These are phyloP conservation scores for Remorina albescens DNA, from an alignment of 2,797 vertebrate genomes.

Conservation along the genomic window DNA sequence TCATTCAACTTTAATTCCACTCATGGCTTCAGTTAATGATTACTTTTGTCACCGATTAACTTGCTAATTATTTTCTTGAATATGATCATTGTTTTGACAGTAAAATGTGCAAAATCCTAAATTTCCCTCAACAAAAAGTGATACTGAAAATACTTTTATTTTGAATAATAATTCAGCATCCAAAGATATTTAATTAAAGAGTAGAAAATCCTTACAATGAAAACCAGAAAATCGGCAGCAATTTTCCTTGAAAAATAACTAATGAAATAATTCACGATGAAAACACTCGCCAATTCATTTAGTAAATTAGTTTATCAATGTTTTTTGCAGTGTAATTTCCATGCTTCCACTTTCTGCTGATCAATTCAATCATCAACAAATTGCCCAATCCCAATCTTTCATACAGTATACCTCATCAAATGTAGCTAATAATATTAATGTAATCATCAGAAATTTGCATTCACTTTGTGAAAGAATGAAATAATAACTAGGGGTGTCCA, in stretches of 20 bases:
- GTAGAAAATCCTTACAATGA: too few species aligned
- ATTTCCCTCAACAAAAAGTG: neutral
- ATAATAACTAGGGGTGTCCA: too few species aligned
- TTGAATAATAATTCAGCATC: neutral
- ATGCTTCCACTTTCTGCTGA: neutral
- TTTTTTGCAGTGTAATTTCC: too few species aligned
- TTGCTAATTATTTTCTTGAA: neutral
- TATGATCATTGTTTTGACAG: neutral
- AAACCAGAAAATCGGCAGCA: too few species aligned
- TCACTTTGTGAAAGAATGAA: too few species aligned
- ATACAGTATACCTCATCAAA: too few species aligned
- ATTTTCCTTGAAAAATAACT: too few species aligned
- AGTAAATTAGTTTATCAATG: neutral
- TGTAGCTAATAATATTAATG: too few species aligned
- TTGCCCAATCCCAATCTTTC: neutral
- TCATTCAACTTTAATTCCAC: neutral
- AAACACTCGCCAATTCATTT: too few species aligned
- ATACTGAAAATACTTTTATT: neutral
- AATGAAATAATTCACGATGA: too few species aligned
- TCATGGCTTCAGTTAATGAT: neutral
- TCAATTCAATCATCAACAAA: neutral
- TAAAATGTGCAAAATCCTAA: neutral
- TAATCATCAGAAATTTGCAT: too few species aligned
- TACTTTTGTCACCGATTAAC: neutral
- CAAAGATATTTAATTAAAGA: neutral